phyloP scores from a whole-genome alignment of 2,113 vertebrate genomes.

The Salvelinus namaycush region DNA sequence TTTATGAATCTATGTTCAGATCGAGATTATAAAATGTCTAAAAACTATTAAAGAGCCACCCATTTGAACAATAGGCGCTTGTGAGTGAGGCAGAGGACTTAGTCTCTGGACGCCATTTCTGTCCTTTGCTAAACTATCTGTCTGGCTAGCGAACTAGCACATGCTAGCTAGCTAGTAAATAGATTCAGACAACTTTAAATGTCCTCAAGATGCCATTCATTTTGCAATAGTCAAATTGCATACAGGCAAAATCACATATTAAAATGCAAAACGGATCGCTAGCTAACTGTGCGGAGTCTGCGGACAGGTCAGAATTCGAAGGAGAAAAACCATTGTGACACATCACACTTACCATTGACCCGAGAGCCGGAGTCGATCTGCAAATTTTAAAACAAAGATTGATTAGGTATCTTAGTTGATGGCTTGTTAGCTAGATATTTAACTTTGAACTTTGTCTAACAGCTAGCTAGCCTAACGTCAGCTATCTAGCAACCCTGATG shows the following conservation, averaged over 20 bases:
- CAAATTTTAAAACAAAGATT: constrained; percentile 61
- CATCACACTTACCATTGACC: constrained; percentile 86
- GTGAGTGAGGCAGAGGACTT: constrained; percentile 95
- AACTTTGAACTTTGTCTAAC: neutral
- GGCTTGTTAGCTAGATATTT: neutral
- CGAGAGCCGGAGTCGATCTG: constrained; percentile 91
- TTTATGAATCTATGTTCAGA: constrained; percentile 19
- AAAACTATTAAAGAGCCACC: constrained; percentile 66
- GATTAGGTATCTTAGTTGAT: constrained; percentile 23
- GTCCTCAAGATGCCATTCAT: too few species aligned
- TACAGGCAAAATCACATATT: too few species aligned
- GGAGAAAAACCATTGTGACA: neutral
- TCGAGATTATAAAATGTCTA: constrained; percentile 28
- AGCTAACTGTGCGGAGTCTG: constrained; percentile 29
- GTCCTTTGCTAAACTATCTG: constrained; percentile 46
- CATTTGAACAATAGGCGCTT: constrained; percentile 98
- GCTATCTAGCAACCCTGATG: neutral
- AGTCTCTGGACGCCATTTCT: constrained; percentile 99
- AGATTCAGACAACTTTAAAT: too few species aligned
- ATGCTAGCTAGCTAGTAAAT: neutral
- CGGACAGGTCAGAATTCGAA: constrained; percentile 12
- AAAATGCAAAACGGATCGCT: too few species aligned
- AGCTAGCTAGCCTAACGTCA: neutral
- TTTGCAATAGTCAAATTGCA: too few species aligned
- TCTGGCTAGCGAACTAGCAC: constrained; percentile 24